Evolutionary conservation across 2,797 vertebrate genomes (phyloP), one percentile per base, ranked within the genome.

Genomic region (Sciaenops ocellatus): DNA sequence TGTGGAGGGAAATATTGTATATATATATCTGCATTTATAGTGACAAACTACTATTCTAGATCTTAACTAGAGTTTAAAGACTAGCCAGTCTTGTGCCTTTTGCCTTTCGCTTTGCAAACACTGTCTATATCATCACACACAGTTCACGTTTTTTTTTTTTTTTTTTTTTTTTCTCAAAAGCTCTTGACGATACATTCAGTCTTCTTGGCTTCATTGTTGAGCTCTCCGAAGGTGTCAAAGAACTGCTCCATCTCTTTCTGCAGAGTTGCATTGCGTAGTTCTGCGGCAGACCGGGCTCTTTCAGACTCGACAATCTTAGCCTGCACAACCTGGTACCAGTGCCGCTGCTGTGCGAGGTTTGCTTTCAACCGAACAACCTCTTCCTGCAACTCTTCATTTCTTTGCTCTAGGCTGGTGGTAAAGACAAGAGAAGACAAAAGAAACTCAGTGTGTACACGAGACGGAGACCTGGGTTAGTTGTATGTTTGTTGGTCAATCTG

Each of bases 161-260:
- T 12, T 4, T 22, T 9, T 26, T 26, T 20, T 47, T 60, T 64
- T 38, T 93, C 82, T 95, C 83, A 96, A 83, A 96, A 96, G 83
- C 94, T 94, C 78, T 95, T 93, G 50, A 94, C 93, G 11, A 96
- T 96, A 55, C 87, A 86, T 61, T 95, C 94, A 0, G 95, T 93
- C 87, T 96, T 96, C 90, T 92, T 95, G 50, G 90, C 94, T 80
- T 96, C 94, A 3, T 88, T 90, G 86, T 92, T 96, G 76, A 93
- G 93, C 83, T 96, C 95, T 38, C 95, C 90, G 0, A 95, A 96
- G 67, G 93, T 95, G 89, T 96, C 92, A 11, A 96, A 95, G 83
- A 95, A 95, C 74, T 95, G 94, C 57, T 96, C 95, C 93, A 94
- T 95, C 92, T 96, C 94, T 60, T 68, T 94, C 73, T 96, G 94